Conservation (phyloP, 2,113 vertebrate species). For the Protobothrops mucrosquamatus region DNA sequence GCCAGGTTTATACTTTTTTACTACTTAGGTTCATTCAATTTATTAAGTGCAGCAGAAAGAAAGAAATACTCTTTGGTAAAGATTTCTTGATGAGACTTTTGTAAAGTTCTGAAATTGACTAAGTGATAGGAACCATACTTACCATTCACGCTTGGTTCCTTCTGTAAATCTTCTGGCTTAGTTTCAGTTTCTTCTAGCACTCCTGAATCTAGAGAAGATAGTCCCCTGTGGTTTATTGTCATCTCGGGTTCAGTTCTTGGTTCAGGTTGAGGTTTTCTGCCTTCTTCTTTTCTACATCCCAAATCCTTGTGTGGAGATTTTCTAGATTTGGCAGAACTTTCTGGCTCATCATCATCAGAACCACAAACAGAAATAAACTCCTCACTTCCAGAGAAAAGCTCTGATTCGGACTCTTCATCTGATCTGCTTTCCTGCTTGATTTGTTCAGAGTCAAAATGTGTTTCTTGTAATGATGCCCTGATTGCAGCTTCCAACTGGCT, state of each 20-base stretch:
- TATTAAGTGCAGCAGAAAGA: background rate
- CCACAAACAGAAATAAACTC: slow-evolving; percentile 95
- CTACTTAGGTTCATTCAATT: background rate
- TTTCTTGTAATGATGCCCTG: slow-evolving; percentile 94
- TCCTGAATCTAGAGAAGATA: slow-evolving; percentile 60
- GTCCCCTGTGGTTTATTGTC: slow-evolving; percentile 74
- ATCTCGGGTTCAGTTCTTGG: slow-evolving; percentile 75
- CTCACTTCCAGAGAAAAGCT: slow-evolving; percentile 96
- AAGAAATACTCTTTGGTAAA: background rate
- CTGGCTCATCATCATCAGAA: slow-evolving; percentile 84
- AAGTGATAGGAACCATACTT: slow-evolving; percentile 14
- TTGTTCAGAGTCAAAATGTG: slow-evolving; percentile 90
- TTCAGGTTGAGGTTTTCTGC: slow-evolving; percentile 85
- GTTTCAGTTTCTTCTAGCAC: slow-evolving; percentile 58
- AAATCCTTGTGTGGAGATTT: slow-evolving; percentile 92
- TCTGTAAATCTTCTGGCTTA: slow-evolving; percentile 67
- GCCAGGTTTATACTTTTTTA: background rate
- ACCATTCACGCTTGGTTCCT: slow-evolving; percentile 84
- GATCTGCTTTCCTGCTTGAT: slow-evolving; percentile 84
- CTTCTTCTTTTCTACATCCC: slow-evolving; percentile 91
- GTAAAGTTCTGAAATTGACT: background rate
- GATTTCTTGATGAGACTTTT: background rate
- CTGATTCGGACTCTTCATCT: slow-evolving; percentile 93
- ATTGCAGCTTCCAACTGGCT: slow-evolving; percentile 98
- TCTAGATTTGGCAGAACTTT: slow-evolving; percentile 77